phyloP scores from a whole-genome alignment of 1,140 invertebrate genomes.

The Musca vetustissima region DNA sequence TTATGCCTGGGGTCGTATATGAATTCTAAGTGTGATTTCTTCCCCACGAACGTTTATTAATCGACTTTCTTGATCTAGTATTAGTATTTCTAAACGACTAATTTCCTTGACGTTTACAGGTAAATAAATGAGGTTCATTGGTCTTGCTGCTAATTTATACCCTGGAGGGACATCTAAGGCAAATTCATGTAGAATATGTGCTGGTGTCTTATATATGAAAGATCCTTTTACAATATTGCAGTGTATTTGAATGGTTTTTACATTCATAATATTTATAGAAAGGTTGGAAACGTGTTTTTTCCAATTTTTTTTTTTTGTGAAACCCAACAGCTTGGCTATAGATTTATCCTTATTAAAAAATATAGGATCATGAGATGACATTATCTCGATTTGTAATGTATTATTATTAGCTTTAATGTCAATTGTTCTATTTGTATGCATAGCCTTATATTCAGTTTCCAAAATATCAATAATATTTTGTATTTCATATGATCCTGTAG shows the following conservation, averaged over 20 bases:
- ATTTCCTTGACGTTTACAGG: conserved; percentile 32
- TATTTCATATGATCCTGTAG: conserved; percentile 49
- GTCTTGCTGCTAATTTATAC: conserved; percentile 42
- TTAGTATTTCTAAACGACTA: conserved; percentile 11
- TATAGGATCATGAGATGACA: too few relatives aligned
- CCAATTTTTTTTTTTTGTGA: conserved; percentile 22
- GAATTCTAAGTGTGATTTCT: not conserved
- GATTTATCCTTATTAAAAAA: too few relatives aligned
- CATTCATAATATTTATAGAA: conserved; percentile 33
- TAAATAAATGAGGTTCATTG: conserved; percentile 46
- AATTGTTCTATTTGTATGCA: too few relatives aligned
- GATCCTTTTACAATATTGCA: conserved; percentile 39
- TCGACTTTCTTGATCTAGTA: conserved; percentile 15
- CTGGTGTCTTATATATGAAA: conserved; percentile 38
- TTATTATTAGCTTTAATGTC: too few relatives aligned
- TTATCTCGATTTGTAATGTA: too few relatives aligned
- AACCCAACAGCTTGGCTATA: conserved; percentile 32
- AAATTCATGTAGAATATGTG: conserved; percentile 47
- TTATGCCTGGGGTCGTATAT: not conserved
- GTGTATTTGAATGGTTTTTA: conserved; percentile 34
- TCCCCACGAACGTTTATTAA: conserved; percentile 3
- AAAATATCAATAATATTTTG: conserved; percentile 34
- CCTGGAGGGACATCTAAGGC: conserved; percentile 35
- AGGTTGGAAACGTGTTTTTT: conserved; percentile 31
- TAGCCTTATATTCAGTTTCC: not conserved